Percentiles rank a stretch among this genome's conserved stretches.
These are phyloP conservation scores for Caradrina kadenii DNA, from an alignment of 2,888 invertebrate species.

Conservation along the genomic window DNA sequence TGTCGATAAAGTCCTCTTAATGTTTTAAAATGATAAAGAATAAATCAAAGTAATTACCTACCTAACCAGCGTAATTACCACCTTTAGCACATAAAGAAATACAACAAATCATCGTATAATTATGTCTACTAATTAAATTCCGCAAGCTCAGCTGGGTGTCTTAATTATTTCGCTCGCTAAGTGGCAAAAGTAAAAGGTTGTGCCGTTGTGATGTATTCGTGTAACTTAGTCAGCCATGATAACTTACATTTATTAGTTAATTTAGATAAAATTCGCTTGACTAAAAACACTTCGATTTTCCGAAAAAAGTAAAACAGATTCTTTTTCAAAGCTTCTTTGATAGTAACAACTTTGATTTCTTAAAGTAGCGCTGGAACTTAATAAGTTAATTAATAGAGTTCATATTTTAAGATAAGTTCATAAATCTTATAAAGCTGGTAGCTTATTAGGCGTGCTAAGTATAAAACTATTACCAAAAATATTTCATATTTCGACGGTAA, in stretches of 20 bases:
- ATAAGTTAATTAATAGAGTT: background rate
- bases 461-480: background rate
- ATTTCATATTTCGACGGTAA: background rate
- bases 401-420: background rate
- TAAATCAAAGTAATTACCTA: background rate
- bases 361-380: background rate
- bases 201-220: constrained; percentile 30
- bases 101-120: constrained; percentile 10
- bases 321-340: constrained; percentile 10
- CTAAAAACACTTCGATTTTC: constrained; percentile 1
- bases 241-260: constrained; percentile 35
- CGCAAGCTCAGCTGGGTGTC: constrained; percentile 19
- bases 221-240: constrained; percentile 30
- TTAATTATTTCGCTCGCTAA: constrained; percentile 28
- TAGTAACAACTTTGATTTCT: background rate
- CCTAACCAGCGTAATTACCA: background rate
- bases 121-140: constrained; percentile 24
- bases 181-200: constrained; percentile 18
- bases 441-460: background rate
- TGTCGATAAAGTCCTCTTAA: background rate
- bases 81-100: background rate
- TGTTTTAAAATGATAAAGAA: background rate
- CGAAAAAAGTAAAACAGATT: background rate
- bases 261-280: constrained; percentile 37
- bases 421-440: background rate